Evolutionary conservation across 2,797 vertebrate species (phyloP).

Genomic region (Spheniscus humboldti): DNA sequence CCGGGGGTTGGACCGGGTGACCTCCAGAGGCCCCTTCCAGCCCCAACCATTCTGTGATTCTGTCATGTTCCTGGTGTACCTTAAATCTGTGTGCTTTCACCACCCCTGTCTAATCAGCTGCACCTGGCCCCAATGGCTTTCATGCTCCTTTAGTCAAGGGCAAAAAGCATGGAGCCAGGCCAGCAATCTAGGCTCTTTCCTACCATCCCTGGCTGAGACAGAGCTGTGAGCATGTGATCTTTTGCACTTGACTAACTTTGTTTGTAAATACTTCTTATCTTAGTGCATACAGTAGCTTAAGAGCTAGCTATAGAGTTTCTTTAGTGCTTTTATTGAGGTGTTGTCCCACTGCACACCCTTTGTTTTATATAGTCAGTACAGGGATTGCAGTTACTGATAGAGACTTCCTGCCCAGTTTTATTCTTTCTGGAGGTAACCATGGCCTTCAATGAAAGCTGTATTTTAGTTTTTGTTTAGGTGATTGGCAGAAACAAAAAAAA

Average conservation of each 20-base stretch:
- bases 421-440: not conserved
- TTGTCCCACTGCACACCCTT: not conserved
- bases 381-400: not conserved
- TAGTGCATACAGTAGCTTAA: not conserved
- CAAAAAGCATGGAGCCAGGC: not conserved
- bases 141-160: not conserved
- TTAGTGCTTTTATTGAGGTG: not conserved
- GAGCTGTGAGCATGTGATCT: not conserved
- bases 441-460: not conserved
- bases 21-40: not conserved
- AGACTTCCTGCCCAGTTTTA: not conserved
- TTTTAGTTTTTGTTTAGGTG: not conserved
- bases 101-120: not conserved
- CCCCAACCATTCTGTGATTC: not conserved
- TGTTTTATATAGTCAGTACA: not conserved
- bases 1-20: not conserved
- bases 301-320: not conserved
- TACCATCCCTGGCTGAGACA: not conserved
- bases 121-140: not conserved
- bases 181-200: not conserved
- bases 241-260: not conserved
- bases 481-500: not conserved
- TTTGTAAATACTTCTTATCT: not conserved
- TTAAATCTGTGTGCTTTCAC: not conserved
- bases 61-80: not conserved